Conservation (phyloP, 1,140 invertebrate genomes). For the Vollenhovia emeryi region DNA sequence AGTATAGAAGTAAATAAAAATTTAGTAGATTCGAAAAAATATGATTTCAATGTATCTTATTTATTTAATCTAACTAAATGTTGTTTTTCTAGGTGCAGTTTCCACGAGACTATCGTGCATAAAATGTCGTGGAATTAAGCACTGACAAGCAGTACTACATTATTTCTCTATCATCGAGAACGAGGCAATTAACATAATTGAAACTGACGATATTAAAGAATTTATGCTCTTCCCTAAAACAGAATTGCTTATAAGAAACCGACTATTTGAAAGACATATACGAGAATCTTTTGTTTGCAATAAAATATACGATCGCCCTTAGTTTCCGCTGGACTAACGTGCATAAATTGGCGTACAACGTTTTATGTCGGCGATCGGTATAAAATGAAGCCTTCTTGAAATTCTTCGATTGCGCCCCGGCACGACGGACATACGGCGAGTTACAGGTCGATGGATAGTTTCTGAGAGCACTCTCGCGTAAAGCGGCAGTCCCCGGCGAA, state of each 20-base stretch:
- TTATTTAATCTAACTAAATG: too few species aligned
- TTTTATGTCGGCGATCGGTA: background rate
- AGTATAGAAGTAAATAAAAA: too few species aligned
- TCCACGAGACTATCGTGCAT: background rate
- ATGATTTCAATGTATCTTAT: too few species aligned
- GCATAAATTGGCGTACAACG: background rate
- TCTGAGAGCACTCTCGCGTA: slow-evolving; percentile 37
- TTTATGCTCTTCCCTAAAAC: too few species aligned
- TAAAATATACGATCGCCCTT: background rate
- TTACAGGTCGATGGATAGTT: slow-evolving; percentile 45
- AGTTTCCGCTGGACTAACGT: background rate
- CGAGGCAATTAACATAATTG: too few species aligned
- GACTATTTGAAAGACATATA: background rate
- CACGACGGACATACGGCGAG: slow-evolving; percentile 11
- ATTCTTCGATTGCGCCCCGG: slow-evolving; percentile 23
- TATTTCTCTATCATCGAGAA: too few species aligned
- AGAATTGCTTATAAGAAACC: too few species aligned
- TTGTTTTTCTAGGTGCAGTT: too few species aligned
- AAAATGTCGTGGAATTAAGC: background rate
- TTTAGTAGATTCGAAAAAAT: too few species aligned
- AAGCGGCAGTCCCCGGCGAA: slow-evolving; percentile 36
- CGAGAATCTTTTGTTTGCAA: background rate
- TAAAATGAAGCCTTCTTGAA: slow-evolving; percentile 20
- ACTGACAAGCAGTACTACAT: too few species aligned
- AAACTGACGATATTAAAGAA: too few species aligned